Conservation (phyloP, 92 coral and sea anemone species). For the Siderastrea radians region DNA sequence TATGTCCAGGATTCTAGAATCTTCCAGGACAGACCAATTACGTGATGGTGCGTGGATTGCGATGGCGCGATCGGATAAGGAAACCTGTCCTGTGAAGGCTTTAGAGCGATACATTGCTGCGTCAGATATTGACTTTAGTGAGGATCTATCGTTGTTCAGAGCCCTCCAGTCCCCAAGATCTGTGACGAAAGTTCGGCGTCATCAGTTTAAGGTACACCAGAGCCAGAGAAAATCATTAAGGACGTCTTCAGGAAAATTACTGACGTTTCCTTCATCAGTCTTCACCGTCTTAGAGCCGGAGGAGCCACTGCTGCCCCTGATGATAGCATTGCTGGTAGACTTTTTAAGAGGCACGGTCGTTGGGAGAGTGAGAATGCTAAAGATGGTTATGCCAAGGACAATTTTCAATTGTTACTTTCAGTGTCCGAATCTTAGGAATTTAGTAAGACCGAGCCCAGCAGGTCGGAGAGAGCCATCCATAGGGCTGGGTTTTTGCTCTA, state of each 20-base stretch:
- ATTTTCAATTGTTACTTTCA: constrained; percentile 49
- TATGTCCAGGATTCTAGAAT: constrained; percentile 21
- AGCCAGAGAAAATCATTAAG: constrained; percentile 55
- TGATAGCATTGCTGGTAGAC: constrained; percentile 52
- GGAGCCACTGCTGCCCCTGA: constrained; percentile 75
- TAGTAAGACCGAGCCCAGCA: constrained; percentile 69
- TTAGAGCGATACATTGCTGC: constrained; percentile 61
- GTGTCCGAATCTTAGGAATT: constrained; percentile 57
- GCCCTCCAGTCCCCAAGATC: constrained; percentile 35
- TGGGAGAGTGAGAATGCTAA: constrained; percentile 75
- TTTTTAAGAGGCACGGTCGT: constrained; percentile 66
- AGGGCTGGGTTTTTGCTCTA: constrained; percentile 70
- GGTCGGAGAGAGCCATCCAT: constrained; percentile 48
- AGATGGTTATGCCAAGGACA: constrained; percentile 72
- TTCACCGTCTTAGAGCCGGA: constrained; percentile 59
- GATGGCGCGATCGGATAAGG: constrained; percentile 47
- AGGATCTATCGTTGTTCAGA: constrained; percentile 62
- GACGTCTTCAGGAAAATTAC: constrained; percentile 58
- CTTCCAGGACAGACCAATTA: constrained; percentile 68
- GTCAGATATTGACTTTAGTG: constrained; percentile 51
- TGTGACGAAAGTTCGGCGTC: constrained; percentile 52
- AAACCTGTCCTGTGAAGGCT: constrained; percentile 60
- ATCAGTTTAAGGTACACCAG: constrained; percentile 55
- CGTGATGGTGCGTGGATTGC: constrained; percentile 64
- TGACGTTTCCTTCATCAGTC: constrained; percentile 55